Evolutionary conservation across 2,888 invertebrate species (phyloP), one percentile per base, ranked within the genome.

Genomic region (Noctua janthe): DNA sequence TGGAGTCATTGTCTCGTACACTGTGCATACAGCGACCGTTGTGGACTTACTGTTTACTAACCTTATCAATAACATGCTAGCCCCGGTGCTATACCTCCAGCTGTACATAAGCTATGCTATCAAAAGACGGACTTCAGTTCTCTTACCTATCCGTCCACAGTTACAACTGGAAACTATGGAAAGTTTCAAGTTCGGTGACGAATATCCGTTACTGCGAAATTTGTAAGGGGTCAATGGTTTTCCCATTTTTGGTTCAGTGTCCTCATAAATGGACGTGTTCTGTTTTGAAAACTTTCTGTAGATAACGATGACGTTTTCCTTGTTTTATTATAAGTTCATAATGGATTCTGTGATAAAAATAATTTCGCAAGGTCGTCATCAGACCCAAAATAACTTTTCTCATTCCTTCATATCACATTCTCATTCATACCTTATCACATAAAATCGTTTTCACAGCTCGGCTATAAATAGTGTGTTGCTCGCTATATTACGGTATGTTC

Each of bases 1-100:
- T 89, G 89, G 89, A 96, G 96, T 95, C 96, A 95, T 95, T 95
- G 96, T 96, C 96, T 95, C 95, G 93, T 92, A 92, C 91, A 83
- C 83, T 91, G 89, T 88, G 81, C 90, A 91, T 91, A 93, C 91
- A 91, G 90, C 87, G 92, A 90, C 92, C 94, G 94, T 94, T 95
- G 94, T 94, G 90, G 89, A 92, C 90, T 88, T 89, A 82, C 89
- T 96, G 95, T 97, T 96, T 96, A 95, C 95, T 86, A 90, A 92
- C 94, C 94, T 96, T 96, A 97, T 97, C 96, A 96, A 96, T 95
- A 96, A 96, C 95, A 95, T 76, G 83, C 56, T 35, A 76, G 74
- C 66, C 85, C 76, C 69, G n/a, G 88, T 80, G 66, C 29, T 82
- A 77, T 83, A 94, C 88, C 82, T 71, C 13, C 66, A 90, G 94